Evolutionary conservation across 2,113 vertebrate genomes (phyloP), one percentile per base, ranked within the genome.

Genomic region (Aythya baeri): DNA sequence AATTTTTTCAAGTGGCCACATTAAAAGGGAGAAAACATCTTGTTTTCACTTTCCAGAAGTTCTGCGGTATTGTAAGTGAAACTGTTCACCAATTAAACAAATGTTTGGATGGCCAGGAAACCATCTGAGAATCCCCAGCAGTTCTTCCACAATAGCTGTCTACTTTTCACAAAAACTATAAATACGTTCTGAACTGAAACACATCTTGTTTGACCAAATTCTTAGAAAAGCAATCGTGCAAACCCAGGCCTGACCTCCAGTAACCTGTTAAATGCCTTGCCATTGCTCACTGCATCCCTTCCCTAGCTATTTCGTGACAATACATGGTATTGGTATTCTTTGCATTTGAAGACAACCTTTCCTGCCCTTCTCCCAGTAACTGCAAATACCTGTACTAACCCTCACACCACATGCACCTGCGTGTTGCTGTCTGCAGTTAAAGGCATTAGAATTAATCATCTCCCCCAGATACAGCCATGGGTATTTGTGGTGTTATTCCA

Each of bases 1-100:
- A 41, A 41, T 76, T 83, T 92, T 83, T 93, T 77, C 68, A 78
- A 86, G 43, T 17, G 38, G 79, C 62, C 85, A 91, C 80, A 86
- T 90, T 49, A 93, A 96, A 90, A 78, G 29, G 34, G 31, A 72
- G 49, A 77, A 91, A 94, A 71, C 52, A 74, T 86, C 71, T 91
- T 80, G 87, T 80, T 89, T 93, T 91, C 68, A 78, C 91, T 86
- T 91, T 85, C 82, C 79, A 62, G 54, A 93, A 86, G 75, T 74
- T 80, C 63, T 93, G 93, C 2, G 13, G 73, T 90, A 72, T 86
- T 11, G 5, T 61, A 78, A 86, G 61, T 50, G 23, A 78, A 96
- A 86, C 22, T 88, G 72, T 54, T 91, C 38, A 81, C 43, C 65
- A 90, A 83, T 44, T 80, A 88, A 91, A 61, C 23, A 74, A 50